Evolutionary conservation across 2,113 vertebrate species (phyloP).

Genomic region (Malaclemys terrapin): DNA sequence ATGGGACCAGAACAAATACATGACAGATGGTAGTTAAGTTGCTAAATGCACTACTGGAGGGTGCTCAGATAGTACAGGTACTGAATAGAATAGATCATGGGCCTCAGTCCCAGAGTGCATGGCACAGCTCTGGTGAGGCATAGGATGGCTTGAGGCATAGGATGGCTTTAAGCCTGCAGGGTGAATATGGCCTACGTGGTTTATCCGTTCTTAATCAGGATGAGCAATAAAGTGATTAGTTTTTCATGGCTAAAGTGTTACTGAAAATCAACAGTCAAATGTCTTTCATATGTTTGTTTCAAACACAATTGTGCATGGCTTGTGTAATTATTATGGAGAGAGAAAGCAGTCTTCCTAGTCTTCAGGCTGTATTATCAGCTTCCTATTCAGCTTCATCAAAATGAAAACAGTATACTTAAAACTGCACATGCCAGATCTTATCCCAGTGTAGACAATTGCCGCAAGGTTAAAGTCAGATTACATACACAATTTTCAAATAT

Average conservation of each 20-base stretch:
- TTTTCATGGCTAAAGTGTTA: neutral
- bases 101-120: neutral
- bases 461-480: neutral
- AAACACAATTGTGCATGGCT: neutral
- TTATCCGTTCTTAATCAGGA: neutral
- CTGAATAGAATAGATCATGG: neutral
- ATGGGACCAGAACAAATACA: neutral
- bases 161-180: neutral
- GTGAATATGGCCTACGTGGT: neutral
- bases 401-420: neutral
- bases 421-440: neutral
- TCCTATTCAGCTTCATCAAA: neutral
- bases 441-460: neutral
- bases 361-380: neutral
- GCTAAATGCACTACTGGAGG: neutral
- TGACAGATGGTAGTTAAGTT: neutral
- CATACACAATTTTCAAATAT: rapidly evolving
- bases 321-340: neutral
- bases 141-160: neutral
- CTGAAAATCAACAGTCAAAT: neutral
- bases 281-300: neutral
- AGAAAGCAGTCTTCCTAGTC: neutral
- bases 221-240: neutral
- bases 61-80: neutral
- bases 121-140: neutral